Conservation (phyloP, 2,888 invertebrate genomes). For the Marronus borbonicus region DNA sequence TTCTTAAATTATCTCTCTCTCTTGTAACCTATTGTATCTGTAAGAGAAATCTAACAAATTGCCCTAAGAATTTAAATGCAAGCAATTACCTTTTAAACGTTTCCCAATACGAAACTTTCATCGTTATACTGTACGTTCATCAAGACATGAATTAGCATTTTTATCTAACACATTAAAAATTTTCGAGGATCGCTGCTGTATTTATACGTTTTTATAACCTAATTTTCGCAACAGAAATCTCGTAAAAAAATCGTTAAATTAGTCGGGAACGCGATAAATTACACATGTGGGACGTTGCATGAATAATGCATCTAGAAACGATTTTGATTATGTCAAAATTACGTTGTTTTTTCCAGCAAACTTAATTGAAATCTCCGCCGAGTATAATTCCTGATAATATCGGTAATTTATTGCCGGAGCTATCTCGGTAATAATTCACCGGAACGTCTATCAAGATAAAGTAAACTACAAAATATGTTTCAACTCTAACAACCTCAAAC, state of each 20-base stretch:
- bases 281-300: slow-evolving; percentile 1
- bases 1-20: too few relatives aligned
- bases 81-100: too few relatives aligned
- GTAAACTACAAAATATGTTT: slow-evolving; percentile 23
- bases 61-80: too few relatives aligned
- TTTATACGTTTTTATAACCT: slow-evolving; percentile 4
- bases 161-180: slow-evolving; percentile 3
- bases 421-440: slow-evolving; percentile 30
- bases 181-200: neutral
- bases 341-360: slow-evolving; percentile 25
- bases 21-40: too few relatives aligned
- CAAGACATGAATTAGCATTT: neutral
- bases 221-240: slow-evolving; percentile 12
- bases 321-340: slow-evolving; percentile 25
- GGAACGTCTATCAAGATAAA: slow-evolving; percentile 22
- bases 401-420: slow-evolving; percentile 14
- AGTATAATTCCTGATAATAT: slow-evolving; percentile 29
- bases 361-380: slow-evolving; percentile 32
- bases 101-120: too few relatives aligned
- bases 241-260: slow-evolving; percentile 1
- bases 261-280: neutral
- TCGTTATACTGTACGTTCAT: too few relatives aligned
- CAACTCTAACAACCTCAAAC: slow-evolving; percentile 10
- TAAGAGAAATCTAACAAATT: too few relatives aligned
- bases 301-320: slow-evolving; percentile 24